Conservation (phyloP, 2,797 vertebrate species). For the Eulemur albifrons region DNA sequence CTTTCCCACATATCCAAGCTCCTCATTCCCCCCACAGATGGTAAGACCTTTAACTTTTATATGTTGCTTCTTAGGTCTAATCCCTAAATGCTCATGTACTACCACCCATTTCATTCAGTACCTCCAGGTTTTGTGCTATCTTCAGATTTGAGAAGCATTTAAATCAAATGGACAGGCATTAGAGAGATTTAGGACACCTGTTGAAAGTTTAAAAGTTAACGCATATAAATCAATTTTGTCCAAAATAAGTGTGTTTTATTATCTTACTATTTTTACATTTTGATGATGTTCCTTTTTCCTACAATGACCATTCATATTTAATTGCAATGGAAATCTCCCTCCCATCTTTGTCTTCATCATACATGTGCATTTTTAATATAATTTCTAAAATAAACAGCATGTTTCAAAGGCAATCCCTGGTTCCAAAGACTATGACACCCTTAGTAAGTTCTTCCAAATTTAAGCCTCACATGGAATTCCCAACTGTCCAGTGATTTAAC, state of each 20-base stretch:
- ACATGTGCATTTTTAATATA: neutral
- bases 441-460: conserved; percentile 62
- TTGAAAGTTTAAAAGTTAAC: conserved; percentile 26
- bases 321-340: neutral
- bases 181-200: neutral
- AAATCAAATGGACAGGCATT: neutral
- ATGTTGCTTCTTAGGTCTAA: neutral
- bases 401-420: conserved; percentile 39
- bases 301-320: conserved; percentile 7
- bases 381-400: conserved; percentile 74
- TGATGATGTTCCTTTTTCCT: neutral
- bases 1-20: neutral
- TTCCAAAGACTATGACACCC: conserved; percentile 33
- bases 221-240: neutral
- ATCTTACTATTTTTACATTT: neutral
- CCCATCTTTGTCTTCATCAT: neutral
- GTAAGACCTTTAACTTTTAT: neutral
- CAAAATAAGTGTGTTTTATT: neutral
- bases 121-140: neutral
- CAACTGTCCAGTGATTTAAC: conserved; percentile 62
- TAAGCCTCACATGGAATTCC: conserved; percentile 63
- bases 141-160: conserved; percentile 30
- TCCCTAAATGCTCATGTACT: neutral
- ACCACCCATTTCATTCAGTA: neutral
- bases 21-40: neutral